Evolutionary conservation across 2,888 invertebrate genomes (phyloP).

Genomic region (Agriotes lineatus): DNA sequence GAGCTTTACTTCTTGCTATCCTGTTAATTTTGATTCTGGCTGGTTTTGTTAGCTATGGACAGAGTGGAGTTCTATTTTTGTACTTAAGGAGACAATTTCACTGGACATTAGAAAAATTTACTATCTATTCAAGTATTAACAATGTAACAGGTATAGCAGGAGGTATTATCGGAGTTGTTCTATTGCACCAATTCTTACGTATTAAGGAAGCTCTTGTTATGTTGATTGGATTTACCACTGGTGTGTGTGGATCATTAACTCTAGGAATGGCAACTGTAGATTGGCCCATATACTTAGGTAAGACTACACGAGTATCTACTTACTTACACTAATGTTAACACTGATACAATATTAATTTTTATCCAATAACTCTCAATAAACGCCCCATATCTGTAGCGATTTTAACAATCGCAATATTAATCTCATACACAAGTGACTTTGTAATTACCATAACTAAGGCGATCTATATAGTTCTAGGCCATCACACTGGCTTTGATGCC

Average conservation of each 20-base stretch:
- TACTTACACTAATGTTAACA: too few relatives aligned
- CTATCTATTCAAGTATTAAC: constrained; percentile 70
- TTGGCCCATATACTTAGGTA: constrained; percentile 70
- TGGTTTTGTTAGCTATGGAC: constrained; percentile 55
- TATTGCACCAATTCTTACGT: constrained; percentile 68
- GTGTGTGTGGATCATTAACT: constrained; percentile 39
- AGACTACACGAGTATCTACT: too few relatives aligned
- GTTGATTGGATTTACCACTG: constrained; percentile 61
- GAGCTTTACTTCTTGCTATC: constrained; percentile 69
- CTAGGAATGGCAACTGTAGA: constrained; percentile 65
- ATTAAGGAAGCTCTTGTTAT: constrained; percentile 66
- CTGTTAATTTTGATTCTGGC: constrained; percentile 62
- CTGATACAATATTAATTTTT: too few relatives aligned
- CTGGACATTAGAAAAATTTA: constrained; percentile 76
- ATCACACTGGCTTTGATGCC: too few relatives aligned
- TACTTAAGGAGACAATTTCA: constrained; percentile 74
- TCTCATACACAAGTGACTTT: too few relatives aligned
- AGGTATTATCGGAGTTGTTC: constrained; percentile 69
- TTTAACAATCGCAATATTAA: too few relatives aligned
- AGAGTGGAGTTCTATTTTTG: constrained; percentile 66
- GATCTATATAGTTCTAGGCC: too few relatives aligned
- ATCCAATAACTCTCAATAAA: too few relatives aligned
- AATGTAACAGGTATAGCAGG: constrained; percentile 71
- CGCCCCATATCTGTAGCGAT: too few relatives aligned
- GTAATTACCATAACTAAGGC: too few relatives aligned